These are phyloP conservation scores for Ernsta delagoae DNA, from an alignment of 2,888 invertebrate genomes.

Conservation along the genomic window DNA sequence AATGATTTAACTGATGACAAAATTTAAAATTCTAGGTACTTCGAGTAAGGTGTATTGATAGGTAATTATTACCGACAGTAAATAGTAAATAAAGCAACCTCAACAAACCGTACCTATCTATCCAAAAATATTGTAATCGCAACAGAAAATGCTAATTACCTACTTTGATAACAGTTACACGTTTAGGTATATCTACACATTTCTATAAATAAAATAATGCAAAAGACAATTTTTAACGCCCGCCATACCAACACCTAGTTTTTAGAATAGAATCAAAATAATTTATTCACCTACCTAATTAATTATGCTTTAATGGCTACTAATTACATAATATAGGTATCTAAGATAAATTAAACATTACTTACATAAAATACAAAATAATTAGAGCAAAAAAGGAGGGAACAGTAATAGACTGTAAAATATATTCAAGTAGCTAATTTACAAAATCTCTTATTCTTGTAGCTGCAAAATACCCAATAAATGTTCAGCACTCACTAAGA, in stretches of 20 bases:
- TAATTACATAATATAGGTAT: conserved; percentile 29
- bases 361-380: conserved; percentile 39
- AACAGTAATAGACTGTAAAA: conserved; percentile 6
- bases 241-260: neutral
- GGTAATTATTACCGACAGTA: too few species aligned
- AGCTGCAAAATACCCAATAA: neutral
- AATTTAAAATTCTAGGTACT: too few species aligned
- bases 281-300: conserved; percentile 27
- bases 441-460: conserved; percentile 24
- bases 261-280: conserved; percentile 17
- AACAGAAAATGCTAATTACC: too few species aligned
- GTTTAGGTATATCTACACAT: too few species aligned
- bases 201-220: too few species aligned
- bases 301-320: conserved; percentile 20
- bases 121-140: too few species aligned
- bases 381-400: conserved; percentile 27
- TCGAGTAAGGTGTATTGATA: too few species aligned
- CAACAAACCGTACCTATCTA: too few species aligned
- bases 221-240: too few species aligned
- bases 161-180: too few species aligned
- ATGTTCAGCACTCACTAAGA: conserved; percentile 18
- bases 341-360: conserved; percentile 37
- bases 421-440: conserved; percentile 31
- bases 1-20: too few species aligned
- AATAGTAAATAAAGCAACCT: too few species aligned